Base-by-base conservation (phyloP, 2,888 invertebrate genomes). In the Penaeus monodon region DNA sequence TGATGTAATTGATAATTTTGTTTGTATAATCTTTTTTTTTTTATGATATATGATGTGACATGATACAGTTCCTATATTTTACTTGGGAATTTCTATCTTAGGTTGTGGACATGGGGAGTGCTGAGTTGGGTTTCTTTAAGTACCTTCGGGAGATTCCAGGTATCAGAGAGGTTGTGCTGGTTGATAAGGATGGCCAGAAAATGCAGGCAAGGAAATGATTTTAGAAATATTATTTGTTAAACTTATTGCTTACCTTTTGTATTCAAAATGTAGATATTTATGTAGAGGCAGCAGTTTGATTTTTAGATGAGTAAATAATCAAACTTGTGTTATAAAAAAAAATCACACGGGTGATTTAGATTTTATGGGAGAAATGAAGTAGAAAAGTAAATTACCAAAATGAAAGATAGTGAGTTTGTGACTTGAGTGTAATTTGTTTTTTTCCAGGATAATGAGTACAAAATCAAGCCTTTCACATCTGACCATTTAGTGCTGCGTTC, bases 71-170 rank as follows among this genome's bases (percentile, higher is more conserved):
- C 57, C 1, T 57, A 57, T 12, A 57, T 57, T 57, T 57, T 57
- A 20, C 17, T 57, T 17, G 57, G 44, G 8, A 44, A 57, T 57
- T n/a, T 38, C 29, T 14, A 38, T 29, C 29, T 22, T 38, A 85
- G 86, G 81, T 81, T 66, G 68, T 77, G 22, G 86, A 86, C 81
- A 33, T 86, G 24, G 86, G 86, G 33, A 57, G 86, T 76, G 81
- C 81, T 3, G 81, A 76, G 38, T 33, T 86, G 44, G 81, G 81
- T 7, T 81, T 86, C 63, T 86, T 86, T 38, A 73, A 57, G 27
- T 66, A 81, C 77, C 76, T 86, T 33, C 74, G 77, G n/a, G 22
- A 74, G 44, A 73, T 85, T 2, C 64, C 44, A 63, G 85, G 85
- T 27, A 64, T 85, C n/a, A 68, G 74, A 57, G 85, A 85, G 17